Conservation (phyloP, 2,888 invertebrate species). For the Caenorhabditis angaria region DNA sequence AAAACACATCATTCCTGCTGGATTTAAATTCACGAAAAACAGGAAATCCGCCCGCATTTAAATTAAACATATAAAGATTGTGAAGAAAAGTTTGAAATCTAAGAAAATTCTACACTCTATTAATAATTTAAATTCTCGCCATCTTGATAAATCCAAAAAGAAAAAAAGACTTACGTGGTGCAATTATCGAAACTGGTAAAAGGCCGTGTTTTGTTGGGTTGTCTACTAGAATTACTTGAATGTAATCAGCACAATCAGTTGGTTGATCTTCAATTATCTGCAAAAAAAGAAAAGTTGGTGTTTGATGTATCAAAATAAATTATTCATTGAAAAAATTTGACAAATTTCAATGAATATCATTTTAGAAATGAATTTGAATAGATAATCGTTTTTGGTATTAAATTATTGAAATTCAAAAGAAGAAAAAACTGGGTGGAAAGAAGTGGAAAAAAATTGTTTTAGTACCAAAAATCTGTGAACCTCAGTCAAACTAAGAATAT, state of each 20-base stretch:
- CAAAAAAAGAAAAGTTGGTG: conserved; percentile 12
- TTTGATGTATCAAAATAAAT: neutral
- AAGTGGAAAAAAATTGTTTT: neutral
- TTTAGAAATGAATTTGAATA: neutral
- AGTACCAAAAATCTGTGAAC: too few species aligned
- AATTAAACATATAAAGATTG: neutral
- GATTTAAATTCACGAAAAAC: neutral
- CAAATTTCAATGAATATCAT: neutral
- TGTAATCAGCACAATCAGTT: conserved; percentile 42
- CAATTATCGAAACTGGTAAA: conserved; percentile 45
- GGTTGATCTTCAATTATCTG: conserved; percentile 53
- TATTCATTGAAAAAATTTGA: neutral
- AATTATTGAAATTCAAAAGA: neutral
- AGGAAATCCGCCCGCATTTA: neutral
- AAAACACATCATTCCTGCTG: neutral
- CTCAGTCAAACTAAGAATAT: too few species aligned
- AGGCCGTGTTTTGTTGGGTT: conserved; percentile 44
- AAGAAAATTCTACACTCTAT: neutral
- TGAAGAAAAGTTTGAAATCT: neutral
- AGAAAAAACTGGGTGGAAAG: neutral
- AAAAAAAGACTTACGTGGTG: conserved; percentile 44
- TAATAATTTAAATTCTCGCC: too few species aligned
- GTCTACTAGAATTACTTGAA: conserved; percentile 46
- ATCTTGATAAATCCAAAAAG: too few species aligned
- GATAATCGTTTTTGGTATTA: neutral